A percentile compares a stretch with the other conserved stretches of the same genome.
phyloP scores from a whole-genome alignment of 2,113 vertebrate species.

The Gallinago undulata region DNA sequence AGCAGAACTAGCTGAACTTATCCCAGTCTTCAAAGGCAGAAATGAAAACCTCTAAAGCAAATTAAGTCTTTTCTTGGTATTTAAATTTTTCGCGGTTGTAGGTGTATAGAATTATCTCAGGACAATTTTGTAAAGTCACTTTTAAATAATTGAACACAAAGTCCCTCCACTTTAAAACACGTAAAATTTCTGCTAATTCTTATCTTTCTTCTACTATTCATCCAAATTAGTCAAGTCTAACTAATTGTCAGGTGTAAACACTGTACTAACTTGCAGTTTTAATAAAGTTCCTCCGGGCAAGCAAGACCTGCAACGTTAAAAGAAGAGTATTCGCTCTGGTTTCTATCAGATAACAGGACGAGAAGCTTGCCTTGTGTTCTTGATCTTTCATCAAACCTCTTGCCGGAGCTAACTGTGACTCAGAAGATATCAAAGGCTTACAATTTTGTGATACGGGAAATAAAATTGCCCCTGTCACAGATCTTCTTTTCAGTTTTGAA shows the following conservation, averaged over 20 bases:
- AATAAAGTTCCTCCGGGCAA: background rate
- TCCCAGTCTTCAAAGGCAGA: background rate
- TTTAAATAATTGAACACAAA: background rate
- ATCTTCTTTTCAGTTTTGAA: background rate
- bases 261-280: background rate
- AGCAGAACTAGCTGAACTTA: background rate
- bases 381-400: background rate
- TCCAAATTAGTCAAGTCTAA: background rate
- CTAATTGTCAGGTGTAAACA: background rate
- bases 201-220: background rate
- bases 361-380: background rate
- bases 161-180: background rate
- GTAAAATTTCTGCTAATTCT: background rate
- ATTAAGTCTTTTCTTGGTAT: fast-evolving
- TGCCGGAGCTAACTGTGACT: background rate
- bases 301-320: background rate
- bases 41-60: background rate
- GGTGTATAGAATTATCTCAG: background rate
- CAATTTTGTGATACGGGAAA: background rate
- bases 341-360: background rate
- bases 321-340: background rate
- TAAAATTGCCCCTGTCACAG: background rate
- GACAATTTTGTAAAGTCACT: background rate
- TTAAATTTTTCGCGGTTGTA: background rate
- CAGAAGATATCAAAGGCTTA: background rate